Evolutionary conservation across 2,113 vertebrate genomes (phyloP), one percentile per base, ranked within the genome.

Genomic region (Todiramphus saurophagus): DNA sequence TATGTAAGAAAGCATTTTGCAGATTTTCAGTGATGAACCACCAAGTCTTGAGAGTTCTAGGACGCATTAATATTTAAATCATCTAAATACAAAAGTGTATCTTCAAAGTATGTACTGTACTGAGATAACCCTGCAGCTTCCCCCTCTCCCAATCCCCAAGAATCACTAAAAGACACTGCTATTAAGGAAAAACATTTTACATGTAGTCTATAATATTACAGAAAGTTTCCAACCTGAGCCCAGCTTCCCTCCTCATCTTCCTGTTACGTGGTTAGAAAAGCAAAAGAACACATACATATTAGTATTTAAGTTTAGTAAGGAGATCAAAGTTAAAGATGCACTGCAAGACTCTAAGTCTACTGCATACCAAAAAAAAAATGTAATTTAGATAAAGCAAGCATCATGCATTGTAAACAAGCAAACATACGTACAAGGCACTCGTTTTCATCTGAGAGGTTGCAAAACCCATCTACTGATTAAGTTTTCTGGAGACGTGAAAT

Each of bases 221-320:
- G 96, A 98, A 96, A 98, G 89, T 96, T 97, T 98, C 99, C 98
- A 98, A 99, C 99, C 99, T 99, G 99, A 97, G 99, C 99, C 99
- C 99, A 99, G 99, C 99, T 99, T 94, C 99, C 99, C 99, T 99
- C 99, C 98, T 99, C 99, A 98, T 99, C 99, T 96, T 99, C 99
- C 99, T 99, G 99, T 99, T 99, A 99, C 68, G 98, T 97, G 97
- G 98, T 99, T 99, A 99, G 98, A 98, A 98, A 98, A 98, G 98
- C 98, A 99, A 99, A 98, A 98, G 97, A 98, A 98, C 93, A 98
- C 78, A 98, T 13, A 97, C 51, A 11, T 35, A 31, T 98, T 98
- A 98, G 97, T 98, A 87, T 60, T 66, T 95, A 92, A 96, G 87
- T 95, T 94, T 79, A 90, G 94, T 77, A 88, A 63, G 3, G 28